A percentile compares a stretch with the other conserved stretches of the same genome.
Evolutionary conservation across 1,140 invertebrate genomes (phyloP).

Genomic region (Samia ricini): DNA sequence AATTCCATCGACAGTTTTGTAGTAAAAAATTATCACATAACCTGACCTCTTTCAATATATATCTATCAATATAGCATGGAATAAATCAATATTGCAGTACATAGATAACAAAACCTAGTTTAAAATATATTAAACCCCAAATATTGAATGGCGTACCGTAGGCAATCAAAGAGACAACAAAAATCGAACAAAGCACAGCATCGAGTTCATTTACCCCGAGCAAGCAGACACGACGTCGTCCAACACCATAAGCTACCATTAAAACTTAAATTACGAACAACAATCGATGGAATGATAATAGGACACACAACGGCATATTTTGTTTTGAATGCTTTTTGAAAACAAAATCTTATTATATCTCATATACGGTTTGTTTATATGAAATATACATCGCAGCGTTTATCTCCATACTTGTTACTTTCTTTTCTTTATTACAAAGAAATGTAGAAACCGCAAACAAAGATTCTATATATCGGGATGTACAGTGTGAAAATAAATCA

Average conservation of each 20-base stretch:
- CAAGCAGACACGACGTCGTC: slow-evolving; percentile 5
- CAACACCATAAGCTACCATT: slow-evolving; percentile 6
- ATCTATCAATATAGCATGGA: neutral
- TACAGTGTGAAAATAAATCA: too few species aligned
- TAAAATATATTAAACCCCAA: neutral
- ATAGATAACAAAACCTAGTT: neutral
- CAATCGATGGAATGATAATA: neutral
- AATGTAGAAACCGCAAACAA: too few species aligned
- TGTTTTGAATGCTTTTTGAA: too few species aligned
- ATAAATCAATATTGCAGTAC: neutral
- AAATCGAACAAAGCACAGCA: slow-evolving; percentile 9
- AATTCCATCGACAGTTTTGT: too few species aligned
- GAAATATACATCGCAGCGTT: too few species aligned
- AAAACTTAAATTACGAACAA: slow-evolving; percentile 3
- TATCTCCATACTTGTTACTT: too few species aligned
- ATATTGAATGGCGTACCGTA: neutral
- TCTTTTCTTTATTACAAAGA: too few species aligned
- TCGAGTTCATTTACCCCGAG: slow-evolving; percentile 5
- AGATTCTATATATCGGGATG: too few species aligned
- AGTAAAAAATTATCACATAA: neutral
- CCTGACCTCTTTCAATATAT: neutral
- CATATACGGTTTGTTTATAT: too few species aligned
- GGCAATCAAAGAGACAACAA: slow-evolving; percentile 3
- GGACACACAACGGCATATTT: neutral
- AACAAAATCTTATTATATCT: too few species aligned